Percentiles rank a stretch among this genome's conserved stretches.
Conservation (phyloP, 2,797 vertebrate species). For the Microchirus variegatus region DNA sequence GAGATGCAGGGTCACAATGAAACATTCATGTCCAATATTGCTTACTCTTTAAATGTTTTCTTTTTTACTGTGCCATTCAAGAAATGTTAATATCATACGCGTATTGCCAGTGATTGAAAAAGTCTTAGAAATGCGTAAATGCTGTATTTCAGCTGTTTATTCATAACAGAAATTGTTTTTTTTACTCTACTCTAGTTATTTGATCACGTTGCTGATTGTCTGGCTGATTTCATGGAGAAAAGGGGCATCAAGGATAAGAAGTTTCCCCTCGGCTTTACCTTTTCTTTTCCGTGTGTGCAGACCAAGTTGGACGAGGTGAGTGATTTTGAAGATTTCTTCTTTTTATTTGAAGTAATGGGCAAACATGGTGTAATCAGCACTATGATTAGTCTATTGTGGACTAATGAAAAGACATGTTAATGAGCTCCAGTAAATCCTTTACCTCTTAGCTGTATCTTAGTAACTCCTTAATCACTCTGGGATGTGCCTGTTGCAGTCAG, state of each 20-base stretch:
- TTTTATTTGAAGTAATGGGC: too few species aligned
- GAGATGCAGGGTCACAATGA: too few species aligned
- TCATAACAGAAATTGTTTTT: slow-evolving; percentile 5
- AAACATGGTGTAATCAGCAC: background rate
- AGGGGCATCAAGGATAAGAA: slow-evolving; percentile 92
- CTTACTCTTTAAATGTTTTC: background rate
- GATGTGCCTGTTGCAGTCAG: too few species aligned
- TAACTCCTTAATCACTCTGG: too few species aligned
- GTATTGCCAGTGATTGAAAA: too few species aligned
- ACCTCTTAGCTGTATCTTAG: too few species aligned
- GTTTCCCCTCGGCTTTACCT: slow-evolving; percentile 95
- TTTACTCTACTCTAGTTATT: slow-evolving; percentile 84
- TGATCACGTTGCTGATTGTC: slow-evolving; percentile 92
- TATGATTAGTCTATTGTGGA: background rate
- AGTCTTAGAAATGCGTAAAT: too few species aligned
- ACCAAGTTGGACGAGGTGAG: slow-evolving; percentile 94
- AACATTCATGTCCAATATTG: too few species aligned
- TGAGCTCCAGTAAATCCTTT: background rate
- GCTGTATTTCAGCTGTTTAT: background rate
- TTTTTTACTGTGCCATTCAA: background rate
- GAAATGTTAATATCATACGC: too few species aligned
- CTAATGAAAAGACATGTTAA: background rate
- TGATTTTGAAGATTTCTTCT: background rate
- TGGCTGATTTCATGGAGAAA: slow-evolving; percentile 92
- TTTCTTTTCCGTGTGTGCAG: slow-evolving; percentile 95